These are phyloP conservation scores for Tromatobia lineatoria DNA, from an alignment of 2,888 invertebrate genomes.

Conservation along the genomic window DNA sequence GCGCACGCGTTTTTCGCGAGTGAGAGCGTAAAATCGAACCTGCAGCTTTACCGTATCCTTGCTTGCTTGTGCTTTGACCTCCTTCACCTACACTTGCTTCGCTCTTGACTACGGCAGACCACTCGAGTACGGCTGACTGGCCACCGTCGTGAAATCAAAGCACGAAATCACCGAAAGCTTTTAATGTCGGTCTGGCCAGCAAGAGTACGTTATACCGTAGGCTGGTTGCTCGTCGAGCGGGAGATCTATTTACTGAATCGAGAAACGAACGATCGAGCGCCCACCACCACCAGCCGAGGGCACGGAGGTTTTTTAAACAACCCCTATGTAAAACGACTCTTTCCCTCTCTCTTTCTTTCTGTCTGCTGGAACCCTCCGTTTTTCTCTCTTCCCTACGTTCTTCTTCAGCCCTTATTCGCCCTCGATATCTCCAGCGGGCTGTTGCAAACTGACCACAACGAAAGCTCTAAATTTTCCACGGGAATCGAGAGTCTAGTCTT, in stretches of 20 bases:
- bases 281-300: constrained; percentile 18
- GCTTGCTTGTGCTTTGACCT: constrained; percentile 48
- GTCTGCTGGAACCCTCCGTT: background rate
- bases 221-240: constrained; percentile 21
- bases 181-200: constrained; percentile 68
- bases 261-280: constrained; percentile 35
- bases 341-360: constrained; percentile 5
- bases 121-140: constrained; percentile 49
- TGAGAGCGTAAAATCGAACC: constrained; percentile 20
- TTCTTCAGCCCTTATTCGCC: constrained; percentile 53
- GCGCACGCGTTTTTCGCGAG: constrained; percentile 4
- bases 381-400: constrained; percentile 13
- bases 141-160: constrained; percentile 74
- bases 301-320: constrained; percentile 46
- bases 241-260: constrained; percentile 53
- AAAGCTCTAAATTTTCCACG: constrained; percentile 36
- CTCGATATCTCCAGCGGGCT: constrained; percentile 39
- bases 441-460: constrained; percentile 51
- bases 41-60: constrained; percentile 10
- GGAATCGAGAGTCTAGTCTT: constrained; percentile 18
- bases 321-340: constrained; percentile 44
- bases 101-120: constrained; percentile 54
- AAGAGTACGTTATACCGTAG: constrained; percentile 20
- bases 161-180: constrained; percentile 74
- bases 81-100: constrained; percentile 41